Conservation (phyloP, 2,888 invertebrate species). For the Acleris emargana region DNA sequence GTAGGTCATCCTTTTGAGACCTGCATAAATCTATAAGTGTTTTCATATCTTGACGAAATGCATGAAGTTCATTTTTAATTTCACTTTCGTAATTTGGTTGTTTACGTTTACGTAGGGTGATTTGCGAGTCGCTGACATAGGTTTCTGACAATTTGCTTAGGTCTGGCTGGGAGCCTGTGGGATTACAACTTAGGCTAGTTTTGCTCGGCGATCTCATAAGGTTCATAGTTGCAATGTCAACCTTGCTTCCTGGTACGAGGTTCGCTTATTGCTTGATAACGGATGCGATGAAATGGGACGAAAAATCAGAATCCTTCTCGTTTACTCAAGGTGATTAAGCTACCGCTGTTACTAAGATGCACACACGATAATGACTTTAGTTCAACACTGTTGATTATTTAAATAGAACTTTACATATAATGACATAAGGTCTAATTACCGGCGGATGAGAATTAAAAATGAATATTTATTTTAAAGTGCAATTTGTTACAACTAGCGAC, state of each 20-base stretch:
- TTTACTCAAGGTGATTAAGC: too few relatives aligned
- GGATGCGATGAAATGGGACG: not conserved
- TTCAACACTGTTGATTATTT: too few relatives aligned
- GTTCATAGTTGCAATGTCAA: not conserved
- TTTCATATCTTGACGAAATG: conserved; percentile 6
- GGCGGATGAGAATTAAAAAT: not conserved
- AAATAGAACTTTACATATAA: not conserved
- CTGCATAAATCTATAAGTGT: not conserved
- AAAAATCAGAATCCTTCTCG: too few relatives aligned
- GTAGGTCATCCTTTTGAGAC: not conserved
- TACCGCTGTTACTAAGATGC: too few relatives aligned
- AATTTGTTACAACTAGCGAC: not conserved
- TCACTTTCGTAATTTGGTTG: not conserved
- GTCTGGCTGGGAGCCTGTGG: conserved; percentile 4
- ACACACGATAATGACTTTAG: too few relatives aligned
- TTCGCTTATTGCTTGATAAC: not conserved
- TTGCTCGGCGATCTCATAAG: not conserved
- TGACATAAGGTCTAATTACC: not conserved
- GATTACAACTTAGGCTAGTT: not conserved
- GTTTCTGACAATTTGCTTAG: conserved; percentile 2
- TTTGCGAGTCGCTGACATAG: not conserved
- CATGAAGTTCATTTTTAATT: not conserved
- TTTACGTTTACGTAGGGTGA: not conserved
- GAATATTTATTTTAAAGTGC: not conserved
- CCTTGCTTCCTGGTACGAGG: not conserved